These are phyloP conservation scores for Troides helena DNA, from an alignment of 2,888 invertebrate genomes.

Conservation along the genomic window DNA sequence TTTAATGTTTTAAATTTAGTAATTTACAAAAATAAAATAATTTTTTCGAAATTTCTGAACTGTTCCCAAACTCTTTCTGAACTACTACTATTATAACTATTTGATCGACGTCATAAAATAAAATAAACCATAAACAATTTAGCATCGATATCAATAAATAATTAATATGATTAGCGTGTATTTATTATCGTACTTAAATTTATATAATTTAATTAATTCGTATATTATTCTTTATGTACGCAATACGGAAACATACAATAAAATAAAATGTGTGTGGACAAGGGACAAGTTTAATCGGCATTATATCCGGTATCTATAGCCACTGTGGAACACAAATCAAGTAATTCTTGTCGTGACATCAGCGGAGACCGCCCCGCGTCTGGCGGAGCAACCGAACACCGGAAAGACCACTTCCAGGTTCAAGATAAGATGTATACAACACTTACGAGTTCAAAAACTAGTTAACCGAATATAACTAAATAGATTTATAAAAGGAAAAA, in stretches of 20 bases:
- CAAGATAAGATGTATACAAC: conserved; percentile 27
- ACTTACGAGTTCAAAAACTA: neutral
- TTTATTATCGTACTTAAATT: no score
- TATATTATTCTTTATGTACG: neutral
- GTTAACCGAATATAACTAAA: neutral
- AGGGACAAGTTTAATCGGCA: neutral
- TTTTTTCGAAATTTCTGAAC: no score
- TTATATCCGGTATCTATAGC: conserved; percentile 21
- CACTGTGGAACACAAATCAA: conserved; percentile 14
- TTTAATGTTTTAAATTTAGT: no score
- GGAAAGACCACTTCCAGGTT: conserved; percentile 38
- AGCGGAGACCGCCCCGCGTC: conserved; percentile 20
- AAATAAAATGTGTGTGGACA: neutral
- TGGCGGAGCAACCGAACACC: conserved; percentile 31
- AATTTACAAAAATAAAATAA: no score
- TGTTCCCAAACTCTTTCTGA: no score
- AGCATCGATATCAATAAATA: no score
- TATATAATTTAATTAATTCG: conserved; percentile 33
- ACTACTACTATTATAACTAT: no score
- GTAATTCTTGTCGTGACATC: conserved; percentile 32
- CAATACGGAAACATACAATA: neutral
- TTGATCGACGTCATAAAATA: no score
- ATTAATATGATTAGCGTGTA: no score
- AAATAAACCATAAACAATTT: no score
- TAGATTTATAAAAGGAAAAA: no score